Conservation (phyloP, 2,888 invertebrate species). For the Chrysodeixis includens region DNA sequence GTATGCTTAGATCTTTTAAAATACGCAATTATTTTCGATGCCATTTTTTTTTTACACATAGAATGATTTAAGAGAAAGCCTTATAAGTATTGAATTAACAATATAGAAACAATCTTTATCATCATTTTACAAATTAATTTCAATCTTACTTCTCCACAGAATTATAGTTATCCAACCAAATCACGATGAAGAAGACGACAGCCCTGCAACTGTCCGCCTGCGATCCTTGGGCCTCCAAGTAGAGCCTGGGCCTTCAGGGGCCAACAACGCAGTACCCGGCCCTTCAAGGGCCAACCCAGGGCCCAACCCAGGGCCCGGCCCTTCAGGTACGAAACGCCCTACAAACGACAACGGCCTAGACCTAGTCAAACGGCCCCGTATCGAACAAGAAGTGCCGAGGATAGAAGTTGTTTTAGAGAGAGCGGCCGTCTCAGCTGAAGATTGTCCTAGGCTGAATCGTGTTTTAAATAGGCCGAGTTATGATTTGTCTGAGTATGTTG, state of each 20-base stretch:
- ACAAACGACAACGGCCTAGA: background rate
- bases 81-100: no score
- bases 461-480: background rate
- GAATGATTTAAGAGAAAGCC: no score
- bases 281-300: background rate
- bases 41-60: no score
- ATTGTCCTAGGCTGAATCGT: background rate
- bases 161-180: conserved; percentile 55
- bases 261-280: background rate
- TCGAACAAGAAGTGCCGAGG: background rate
- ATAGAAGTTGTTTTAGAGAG: background rate
- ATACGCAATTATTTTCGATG: no score
- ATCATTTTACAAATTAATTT: background rate
- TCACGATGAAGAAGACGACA: background rate
- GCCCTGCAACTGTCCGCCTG: background rate
- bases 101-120: no score
- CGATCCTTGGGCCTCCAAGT: background rate
- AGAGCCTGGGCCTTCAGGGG: background rate
- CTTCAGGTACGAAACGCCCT: conserved; percentile 21
- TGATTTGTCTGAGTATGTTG: background rate
- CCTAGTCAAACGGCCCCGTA: conserved; percentile 27
- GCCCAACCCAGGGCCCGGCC: background rate
- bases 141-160: conserved; percentile 26
- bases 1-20: no score
- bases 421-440: no score